Evolutionary conservation across 2,888 invertebrate genomes (phyloP).

Genomic region (Meandrusa payeni): DNA sequence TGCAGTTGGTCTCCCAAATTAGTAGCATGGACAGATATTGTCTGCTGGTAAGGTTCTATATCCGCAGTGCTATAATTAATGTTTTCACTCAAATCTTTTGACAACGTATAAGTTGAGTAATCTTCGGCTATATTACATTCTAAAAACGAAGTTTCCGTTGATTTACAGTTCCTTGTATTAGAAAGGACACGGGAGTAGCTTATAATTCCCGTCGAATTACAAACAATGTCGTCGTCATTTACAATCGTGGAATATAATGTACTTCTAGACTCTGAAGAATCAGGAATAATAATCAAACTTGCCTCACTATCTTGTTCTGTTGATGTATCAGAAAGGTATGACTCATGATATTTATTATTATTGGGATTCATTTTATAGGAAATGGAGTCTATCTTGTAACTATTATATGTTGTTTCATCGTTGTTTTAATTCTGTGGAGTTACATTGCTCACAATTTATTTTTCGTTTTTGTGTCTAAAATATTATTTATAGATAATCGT

Average conservation of each 20-base stretch:
- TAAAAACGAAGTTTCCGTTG: conserved; percentile 3
- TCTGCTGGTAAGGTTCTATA: conserved; percentile 1
- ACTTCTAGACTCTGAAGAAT: background rate
- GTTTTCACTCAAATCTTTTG: conserved; percentile 7
- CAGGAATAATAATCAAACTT: conserved; percentile 2
- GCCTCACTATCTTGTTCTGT: conserved; percentile 14
- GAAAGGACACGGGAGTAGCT: background rate
- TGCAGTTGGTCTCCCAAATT: no score
- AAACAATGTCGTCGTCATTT: background rate
- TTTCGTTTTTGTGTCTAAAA: no score
- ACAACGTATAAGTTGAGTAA: background rate
- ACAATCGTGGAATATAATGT: conserved; percentile 3
- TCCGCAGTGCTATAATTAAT: conserved; percentile 9
- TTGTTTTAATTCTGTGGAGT: background rate
- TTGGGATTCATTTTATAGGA: conserved; percentile 9
- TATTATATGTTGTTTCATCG: no score
- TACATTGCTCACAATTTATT: background rate
- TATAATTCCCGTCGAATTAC: background rate
- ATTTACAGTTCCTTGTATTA: conserved; percentile 5
- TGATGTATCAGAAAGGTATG: conserved; percentile 5
- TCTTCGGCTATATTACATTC: background rate
- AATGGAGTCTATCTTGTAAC: no score
- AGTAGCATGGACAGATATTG: background rate
- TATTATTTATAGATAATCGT: no score
- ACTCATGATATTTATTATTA: background rate